These are phyloP conservation scores for Neuroterus valhalla DNA, from an alignment of 1,140 invertebrate genomes.

Conservation along the genomic window DNA sequence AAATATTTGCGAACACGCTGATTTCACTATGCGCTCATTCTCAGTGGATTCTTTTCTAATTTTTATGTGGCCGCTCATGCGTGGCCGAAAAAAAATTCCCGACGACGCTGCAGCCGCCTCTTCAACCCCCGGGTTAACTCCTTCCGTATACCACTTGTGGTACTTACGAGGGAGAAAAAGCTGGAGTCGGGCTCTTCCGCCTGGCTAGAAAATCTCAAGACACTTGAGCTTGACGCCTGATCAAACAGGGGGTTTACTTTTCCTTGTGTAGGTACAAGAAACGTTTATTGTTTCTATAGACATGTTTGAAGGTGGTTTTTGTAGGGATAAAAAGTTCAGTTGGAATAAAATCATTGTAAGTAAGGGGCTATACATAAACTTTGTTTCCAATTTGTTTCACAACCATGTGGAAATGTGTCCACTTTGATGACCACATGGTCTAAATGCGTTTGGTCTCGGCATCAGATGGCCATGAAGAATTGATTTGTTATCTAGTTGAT, in stretches of 20 bases:
- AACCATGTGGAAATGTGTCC: too few relatives aligned
- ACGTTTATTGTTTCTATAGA: neutral
- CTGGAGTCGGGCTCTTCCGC: constrained; percentile 35
- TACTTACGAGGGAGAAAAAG: constrained; percentile 2
- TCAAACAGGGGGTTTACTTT: constrained; percentile 31
- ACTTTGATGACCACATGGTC: too few relatives aligned
- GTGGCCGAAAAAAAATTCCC: constrained; percentile 58
- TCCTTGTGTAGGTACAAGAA: neutral
- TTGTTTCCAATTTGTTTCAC: too few relatives aligned
- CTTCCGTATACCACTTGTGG: constrained; percentile 37
- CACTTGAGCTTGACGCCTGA: constrained; percentile 46
- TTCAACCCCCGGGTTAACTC: constrained; percentile 53
- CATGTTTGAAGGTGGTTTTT: too few relatives aligned
- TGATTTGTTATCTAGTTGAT: too few relatives aligned
- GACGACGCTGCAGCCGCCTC: constrained; percentile 42
- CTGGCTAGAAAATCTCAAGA: constrained; percentile 35
- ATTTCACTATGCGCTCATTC: constrained; percentile 62
- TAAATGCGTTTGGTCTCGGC: too few relatives aligned
- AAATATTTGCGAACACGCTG: constrained; percentile 60
- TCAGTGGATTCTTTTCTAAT: constrained; percentile 66
- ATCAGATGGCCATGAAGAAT: too few relatives aligned
- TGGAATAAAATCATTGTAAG: too few relatives aligned
- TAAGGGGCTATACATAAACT: too few relatives aligned
- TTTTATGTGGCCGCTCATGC: constrained; percentile 65
- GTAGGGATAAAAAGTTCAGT: too few relatives aligned